These are phyloP conservation scores for rabbit (Oryctolagus cuniculus) DNA, from an alignment of 2,113 vertebrate genomes.

Conservation along the genomic window mOryCun1.1 NC_091440.1:70683501-70684000, in stretches of 20 bases:
- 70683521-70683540: neutral
- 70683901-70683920: neutral
- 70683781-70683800: neutral
- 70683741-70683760: neutral
- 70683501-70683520: neutral
- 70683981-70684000: rapidly evolving
- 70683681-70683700: neutral
- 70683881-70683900: neutral
- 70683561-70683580: neutral
- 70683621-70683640: neutral
- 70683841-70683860: neutral
- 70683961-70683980: neutral
- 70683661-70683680: neutral
- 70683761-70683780: neutral
- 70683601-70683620: neutral
- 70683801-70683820: conserved; percentile 1
- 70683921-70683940: neutral
- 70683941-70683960: neutral
- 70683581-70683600: neutral
- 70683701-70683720: neutral
- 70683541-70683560: neutral
- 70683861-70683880: neutral
- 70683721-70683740: neutral
- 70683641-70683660: neutral
- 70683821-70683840: neutral